Base-by-base conservation (phyloP, 2,888 invertebrate genomes). In the Hypsopygia costalis region DNA sequence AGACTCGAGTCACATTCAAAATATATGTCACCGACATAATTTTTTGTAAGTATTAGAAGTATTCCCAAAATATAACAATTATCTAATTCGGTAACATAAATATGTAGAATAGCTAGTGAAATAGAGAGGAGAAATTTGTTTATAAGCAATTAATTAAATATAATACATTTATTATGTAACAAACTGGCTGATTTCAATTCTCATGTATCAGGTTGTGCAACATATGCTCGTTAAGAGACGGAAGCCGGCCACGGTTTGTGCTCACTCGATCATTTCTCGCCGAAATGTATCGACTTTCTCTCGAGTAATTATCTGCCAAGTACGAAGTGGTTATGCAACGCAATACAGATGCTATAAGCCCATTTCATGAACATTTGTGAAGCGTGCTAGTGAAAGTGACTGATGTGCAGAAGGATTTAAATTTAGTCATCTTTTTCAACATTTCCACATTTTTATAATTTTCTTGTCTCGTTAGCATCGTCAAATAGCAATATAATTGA, bases 261-360 rank as follows among this genome's bases (percentile, higher is more conserved):
- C 55, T 60, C 69, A 62, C 66, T 76, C 68, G 69, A 81, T 81
- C 68, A 81, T 74, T 76, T 75, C 68, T 69, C 62, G 58, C 66
- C 76, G 70, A 81, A 82, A 81, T 80, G 69, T 75, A 80, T 73
- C 64, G 65, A 80, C 86, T 87, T 87, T 86, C 86, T 72, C 86
- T 53, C 44, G 42, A 55, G 69, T 75, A 81, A 81, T 81, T 79
- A 78, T 73, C 59, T 53, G 59, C 58, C 44, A 40, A 51, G 49
- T 52, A 41, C 43, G 36, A 40, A 41, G 44, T 12, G 36, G 54
- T 76, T 76, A 70, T 57, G 57, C 51, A 80, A 77, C 47, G 46
- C 50, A 46, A 60, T 49, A 64, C 16, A 16, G 16, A 16, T 16
- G 16, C 16, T 16, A 16, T 70, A 58, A 69, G 62, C 55, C 53